A percentile compares a stretch with the other conserved stretches of the same genome.
These are phyloP conservation scores for Byasa hedistus DNA, from an alignment of 2,888 invertebrate species.

Conservation along the genomic window DNA sequence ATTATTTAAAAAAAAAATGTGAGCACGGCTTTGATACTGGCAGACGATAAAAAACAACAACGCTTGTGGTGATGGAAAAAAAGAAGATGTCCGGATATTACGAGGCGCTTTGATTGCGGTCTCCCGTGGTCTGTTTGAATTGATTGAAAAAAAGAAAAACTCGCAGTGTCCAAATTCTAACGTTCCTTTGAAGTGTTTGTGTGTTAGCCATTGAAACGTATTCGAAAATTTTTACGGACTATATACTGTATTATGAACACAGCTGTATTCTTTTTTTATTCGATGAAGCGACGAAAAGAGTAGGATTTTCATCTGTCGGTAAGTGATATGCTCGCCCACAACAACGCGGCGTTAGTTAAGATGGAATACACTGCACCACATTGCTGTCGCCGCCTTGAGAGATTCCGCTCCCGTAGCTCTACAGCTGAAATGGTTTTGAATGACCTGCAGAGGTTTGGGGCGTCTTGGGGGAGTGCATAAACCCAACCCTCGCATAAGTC, in stretches of 20 bases:
- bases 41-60: constrained; percentile 26
- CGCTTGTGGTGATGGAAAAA: constrained; percentile 58
- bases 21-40: constrained; percentile 28
- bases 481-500: no score
- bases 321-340: no score
- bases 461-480: no score
- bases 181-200: constrained; percentile 19
- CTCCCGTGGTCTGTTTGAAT: constrained; percentile 39
- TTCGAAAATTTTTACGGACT: constrained; percentile 8
- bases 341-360: no score
- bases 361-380: no score
- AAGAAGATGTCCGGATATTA: constrained; percentile 60
- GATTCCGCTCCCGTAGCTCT: no score
- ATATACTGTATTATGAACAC: not conserved
- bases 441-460: no score
- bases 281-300: no score
- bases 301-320: no score
- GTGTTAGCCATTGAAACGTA: constrained; percentile 1
- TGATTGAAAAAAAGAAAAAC: constrained; percentile 26
- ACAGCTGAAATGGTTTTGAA: no score
- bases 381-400: no score
- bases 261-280: not conserved
- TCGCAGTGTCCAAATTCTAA: constrained; percentile 7
- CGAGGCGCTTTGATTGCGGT: constrained; percentile 59
- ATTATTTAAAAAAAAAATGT: constrained; percentile 24